phyloP scores from a whole-genome alignment of 2,888 invertebrate species.

The Volucella bombylans region DNA sequence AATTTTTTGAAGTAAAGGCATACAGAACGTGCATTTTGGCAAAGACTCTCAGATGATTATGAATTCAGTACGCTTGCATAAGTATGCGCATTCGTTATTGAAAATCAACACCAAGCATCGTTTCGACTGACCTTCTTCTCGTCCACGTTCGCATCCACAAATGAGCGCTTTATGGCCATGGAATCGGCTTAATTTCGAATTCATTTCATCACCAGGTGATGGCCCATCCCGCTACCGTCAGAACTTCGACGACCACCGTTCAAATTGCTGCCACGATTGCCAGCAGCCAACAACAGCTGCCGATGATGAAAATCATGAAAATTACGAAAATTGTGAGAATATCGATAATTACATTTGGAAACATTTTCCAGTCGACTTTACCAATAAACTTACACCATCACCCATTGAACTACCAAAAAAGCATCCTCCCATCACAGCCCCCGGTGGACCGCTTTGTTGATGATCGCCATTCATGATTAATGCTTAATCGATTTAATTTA shows the following conservation, averaged over 20 bases:
- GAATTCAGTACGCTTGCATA: slow-evolving; percentile 40
- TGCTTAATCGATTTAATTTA: slow-evolving; percentile 73
- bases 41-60: slow-evolving; percentile 7
- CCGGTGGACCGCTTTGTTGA: slow-evolving; percentile 48
- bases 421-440: neutral
- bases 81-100: slow-evolving; percentile 59
- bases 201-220: slow-evolving; percentile 67
- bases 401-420: too few species aligned
- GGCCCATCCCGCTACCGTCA: slow-evolving; percentile 1
- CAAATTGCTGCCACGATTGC: neutral
- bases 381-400: too few species aligned
- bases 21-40: too few species aligned
- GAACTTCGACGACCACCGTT: neutral
- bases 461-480: slow-evolving; percentile 71
- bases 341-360: slow-evolving; percentile 63
- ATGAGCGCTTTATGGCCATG: slow-evolving; percentile 56
- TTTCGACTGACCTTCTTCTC: slow-evolving; percentile 33
- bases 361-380: slow-evolving; percentile 7
- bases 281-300: slow-evolving; percentile 46
- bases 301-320: slow-evolving; percentile 62
- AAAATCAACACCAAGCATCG: slow-evolving; percentile 58
- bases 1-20: too few species aligned
- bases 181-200: slow-evolving; percentile 68
- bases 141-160: slow-evolving; percentile 14
- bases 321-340: slow-evolving; percentile 57